Percentiles rank a stretch among this genome's conserved stretches.
These are phyloP conservation scores for Penaeus vannamei DNA, from an alignment of 1,140 invertebrate species.

Conservation along the genomic window DNA sequence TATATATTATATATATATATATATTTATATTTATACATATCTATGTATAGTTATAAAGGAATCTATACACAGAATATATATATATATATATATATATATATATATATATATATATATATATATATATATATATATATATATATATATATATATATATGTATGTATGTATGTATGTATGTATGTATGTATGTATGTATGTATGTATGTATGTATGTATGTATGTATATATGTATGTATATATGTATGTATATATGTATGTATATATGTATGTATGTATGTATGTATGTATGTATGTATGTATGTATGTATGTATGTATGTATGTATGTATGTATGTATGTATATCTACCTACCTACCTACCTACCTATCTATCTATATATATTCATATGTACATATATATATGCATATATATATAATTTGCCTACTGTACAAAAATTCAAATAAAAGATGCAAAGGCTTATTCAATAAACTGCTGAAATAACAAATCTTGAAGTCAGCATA, in stretches of 20 bases:
- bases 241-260: not conserved
- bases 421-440: no score
- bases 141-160: conserved; percentile 8
- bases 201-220: conserved; percentile 16
- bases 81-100: not conserved
- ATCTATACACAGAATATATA: no score
- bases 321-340: not conserved
- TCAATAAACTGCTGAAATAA: no score
- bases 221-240: conserved; percentile 19
- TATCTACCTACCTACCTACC: conserved; percentile 3
- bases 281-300: not conserved
- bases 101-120: conserved; percentile 2
- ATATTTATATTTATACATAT: not conserved
- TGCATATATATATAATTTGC: no score
- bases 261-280: not conserved
- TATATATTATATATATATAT: no score
- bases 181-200: not conserved
- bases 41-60: not conserved
- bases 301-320: not conserved
- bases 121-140: conserved; percentile 2
- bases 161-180: not conserved
- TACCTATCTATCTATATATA: conserved; percentile 17
- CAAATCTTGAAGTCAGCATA: no score
- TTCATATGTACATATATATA: conserved; percentile 7
- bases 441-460: no score